Percentiles rank a stretch among this genome's conserved stretches.
Conservation (phyloP, 2,113 vertebrate genomes). For the Chinchilla lanigera region DNA sequence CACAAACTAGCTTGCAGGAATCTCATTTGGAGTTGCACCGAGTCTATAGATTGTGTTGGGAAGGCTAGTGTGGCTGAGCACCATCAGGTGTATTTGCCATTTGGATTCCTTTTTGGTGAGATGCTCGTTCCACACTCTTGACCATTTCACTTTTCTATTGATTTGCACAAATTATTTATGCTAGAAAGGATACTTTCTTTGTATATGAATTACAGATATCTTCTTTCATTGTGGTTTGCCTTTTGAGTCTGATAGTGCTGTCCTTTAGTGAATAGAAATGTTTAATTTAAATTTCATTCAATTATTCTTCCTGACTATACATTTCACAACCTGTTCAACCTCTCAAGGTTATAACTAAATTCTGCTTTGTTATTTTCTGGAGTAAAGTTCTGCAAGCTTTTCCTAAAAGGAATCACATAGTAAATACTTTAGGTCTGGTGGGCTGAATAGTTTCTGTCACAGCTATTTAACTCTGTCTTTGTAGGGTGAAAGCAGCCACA, state of each 20-base stretch:
- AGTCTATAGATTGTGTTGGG: not conserved
- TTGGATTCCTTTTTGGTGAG: not conserved
- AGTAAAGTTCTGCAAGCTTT: not conserved
- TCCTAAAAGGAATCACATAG: not conserved
- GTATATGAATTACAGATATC: not conserved
- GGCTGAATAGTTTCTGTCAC: not conserved
- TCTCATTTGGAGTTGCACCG: not conserved
- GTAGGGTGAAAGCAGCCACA: not conserved
- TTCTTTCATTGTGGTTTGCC: not conserved
- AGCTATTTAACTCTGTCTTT: not conserved
- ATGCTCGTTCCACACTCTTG: not conserved
- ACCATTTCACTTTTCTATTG: not conserved
- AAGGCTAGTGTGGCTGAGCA: not conserved
- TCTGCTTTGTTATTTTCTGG: not conserved
- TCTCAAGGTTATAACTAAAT: not conserved
- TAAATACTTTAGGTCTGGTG: not conserved
- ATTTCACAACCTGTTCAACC: not conserved
- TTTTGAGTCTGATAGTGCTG: not conserved
- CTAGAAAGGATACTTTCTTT: not conserved
- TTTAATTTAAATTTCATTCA: not conserved
- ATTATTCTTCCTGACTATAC: not conserved
- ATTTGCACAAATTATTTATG: constrained; percentile 14
- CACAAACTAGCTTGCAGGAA: not conserved
- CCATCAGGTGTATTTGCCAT: not conserved
- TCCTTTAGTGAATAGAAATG: not conserved